Conservation (phyloP, 2,113 vertebrate genomes). For the Lasiurus cinereus region DNA sequence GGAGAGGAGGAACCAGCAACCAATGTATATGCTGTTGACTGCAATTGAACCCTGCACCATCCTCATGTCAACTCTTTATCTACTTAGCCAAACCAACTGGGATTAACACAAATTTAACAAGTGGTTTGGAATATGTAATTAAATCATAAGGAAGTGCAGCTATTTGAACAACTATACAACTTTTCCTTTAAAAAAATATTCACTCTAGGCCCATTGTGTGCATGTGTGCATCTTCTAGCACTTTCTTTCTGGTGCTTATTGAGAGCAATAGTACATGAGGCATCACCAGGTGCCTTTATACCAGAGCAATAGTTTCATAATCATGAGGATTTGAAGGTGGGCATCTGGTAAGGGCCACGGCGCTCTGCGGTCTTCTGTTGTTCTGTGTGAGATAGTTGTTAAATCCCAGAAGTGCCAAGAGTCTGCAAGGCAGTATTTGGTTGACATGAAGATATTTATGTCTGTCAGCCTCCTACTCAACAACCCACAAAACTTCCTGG, state of each 20-base stretch:
- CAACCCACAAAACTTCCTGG: not conserved
- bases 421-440: not conserved
- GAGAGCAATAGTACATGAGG: not conserved
- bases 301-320: not conserved
- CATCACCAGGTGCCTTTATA: not conserved
- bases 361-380: accelerated
- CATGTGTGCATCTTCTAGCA: not conserved
- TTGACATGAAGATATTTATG: not conserved
- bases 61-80: too few relatives aligned
- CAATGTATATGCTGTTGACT: too few relatives aligned
- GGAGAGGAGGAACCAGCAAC: too few relatives aligned
- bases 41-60: too few relatives aligned
- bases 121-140: not conserved
- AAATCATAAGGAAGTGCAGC: not conserved
- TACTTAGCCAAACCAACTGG: too few relatives aligned
- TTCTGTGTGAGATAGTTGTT: not conserved
- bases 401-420: not conserved
- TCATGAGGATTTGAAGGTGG: not conserved
- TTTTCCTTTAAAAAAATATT: not conserved
- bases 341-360: too few relatives aligned
- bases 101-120: not conserved
- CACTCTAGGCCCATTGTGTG: accelerated
- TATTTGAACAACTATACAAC: not conserved
- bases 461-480: not conserved
- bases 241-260: not conserved